Conservation (phyloP, 2,888 invertebrate species). For the Aporophyla nigra region DNA sequence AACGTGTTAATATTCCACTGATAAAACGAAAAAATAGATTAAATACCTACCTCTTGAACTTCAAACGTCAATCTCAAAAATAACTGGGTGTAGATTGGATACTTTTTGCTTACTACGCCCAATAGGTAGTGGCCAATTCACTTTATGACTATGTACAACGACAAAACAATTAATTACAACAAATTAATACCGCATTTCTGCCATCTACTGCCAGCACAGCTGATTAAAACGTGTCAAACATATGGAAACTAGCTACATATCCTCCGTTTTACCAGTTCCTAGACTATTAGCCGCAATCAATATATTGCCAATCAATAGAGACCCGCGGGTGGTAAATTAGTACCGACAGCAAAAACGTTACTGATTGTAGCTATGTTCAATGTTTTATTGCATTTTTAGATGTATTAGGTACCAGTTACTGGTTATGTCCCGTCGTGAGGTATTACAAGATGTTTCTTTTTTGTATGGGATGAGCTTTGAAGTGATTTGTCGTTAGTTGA, state of each 20-base stretch:
- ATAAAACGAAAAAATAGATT: no score
- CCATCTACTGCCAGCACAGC: neutral
- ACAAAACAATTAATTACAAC: constrained; percentile 39
- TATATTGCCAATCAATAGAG: constrained; percentile 57
- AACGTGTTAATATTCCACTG: no score
- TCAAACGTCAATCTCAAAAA: no score
- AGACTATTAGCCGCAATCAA: constrained; percentile 53
- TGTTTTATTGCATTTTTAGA: constrained; percentile 52
- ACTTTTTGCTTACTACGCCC: no score
- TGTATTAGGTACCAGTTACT: constrained; percentile 33
- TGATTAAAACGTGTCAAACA: constrained; percentile 53
- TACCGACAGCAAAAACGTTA: constrained; percentile 69
- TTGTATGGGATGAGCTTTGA: neutral
- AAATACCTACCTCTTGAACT: no score
- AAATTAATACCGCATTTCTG: constrained; percentile 24
- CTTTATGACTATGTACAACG: no score
- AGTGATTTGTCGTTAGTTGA: neutral
- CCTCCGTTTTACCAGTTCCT: constrained; percentile 43
- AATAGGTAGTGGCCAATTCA: no score
- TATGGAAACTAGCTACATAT: constrained; percentile 32
- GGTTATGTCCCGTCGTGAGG: constrained; percentile 37
- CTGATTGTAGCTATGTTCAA: constrained; percentile 34
- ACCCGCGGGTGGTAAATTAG: constrained; percentile 75
- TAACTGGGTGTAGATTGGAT: no score
- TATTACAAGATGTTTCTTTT: neutral